These are phyloP conservation scores for Enchytraeus crypticus DNA, from an alignment of 2,888 invertebrate species.

Conservation along the genomic window DNA sequence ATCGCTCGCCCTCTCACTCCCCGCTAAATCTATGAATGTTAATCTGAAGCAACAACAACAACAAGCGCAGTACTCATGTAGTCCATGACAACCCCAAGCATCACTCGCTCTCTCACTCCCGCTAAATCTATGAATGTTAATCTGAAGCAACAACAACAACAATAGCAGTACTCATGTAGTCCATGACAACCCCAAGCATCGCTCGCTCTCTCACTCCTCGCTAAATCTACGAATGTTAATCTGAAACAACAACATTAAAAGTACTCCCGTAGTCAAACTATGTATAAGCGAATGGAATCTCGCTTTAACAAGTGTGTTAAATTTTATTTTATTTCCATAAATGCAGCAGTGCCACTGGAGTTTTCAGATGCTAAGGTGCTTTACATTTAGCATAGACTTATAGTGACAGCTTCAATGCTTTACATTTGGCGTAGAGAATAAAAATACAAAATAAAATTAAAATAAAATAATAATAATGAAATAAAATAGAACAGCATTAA, in stretches of 20 bases:
- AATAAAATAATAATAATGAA: too few species aligned
- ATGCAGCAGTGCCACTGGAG: too few species aligned
- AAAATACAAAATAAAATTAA: too few species aligned
- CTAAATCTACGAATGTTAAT: constrained; percentile 47
- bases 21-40: constrained; percentile 48
- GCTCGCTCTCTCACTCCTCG: constrained; percentile 47
- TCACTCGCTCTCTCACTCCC: constrained; percentile 48
- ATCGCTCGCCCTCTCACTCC: constrained; percentile 47
- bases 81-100: constrained; percentile 26
- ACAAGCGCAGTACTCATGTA: background rate
- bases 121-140: constrained; percentile 48
- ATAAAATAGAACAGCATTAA: too few species aligned
- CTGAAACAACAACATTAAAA: constrained; percentile 26
- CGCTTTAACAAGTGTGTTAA: too few species aligned
- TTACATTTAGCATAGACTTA: too few species aligned
- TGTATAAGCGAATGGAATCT: too few species aligned
- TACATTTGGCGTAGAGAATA: too few species aligned
- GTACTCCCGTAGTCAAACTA: background rate
- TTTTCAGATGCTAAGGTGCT: too few species aligned
- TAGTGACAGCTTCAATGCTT: too few species aligned
- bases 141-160: constrained; percentile 30
- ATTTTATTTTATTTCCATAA: too few species aligned
- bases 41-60: constrained; percentile 35
- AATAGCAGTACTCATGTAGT: background rate
- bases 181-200: constrained; percentile 36